Base-by-base conservation (phyloP, 1,140 invertebrate species). In the Neodiprion fabricii region DNA sequence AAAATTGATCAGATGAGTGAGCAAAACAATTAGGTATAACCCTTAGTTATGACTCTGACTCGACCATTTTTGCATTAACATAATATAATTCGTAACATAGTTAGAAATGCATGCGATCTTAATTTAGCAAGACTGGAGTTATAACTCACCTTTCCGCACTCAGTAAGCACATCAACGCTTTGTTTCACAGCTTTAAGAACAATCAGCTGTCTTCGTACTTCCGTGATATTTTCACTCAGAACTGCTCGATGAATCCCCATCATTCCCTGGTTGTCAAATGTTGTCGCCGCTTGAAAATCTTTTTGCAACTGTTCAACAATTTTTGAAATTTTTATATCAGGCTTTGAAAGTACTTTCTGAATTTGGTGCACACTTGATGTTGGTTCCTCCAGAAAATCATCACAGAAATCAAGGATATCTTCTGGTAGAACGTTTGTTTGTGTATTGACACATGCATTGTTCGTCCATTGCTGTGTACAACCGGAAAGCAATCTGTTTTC, bases 161-260 rank as follows among this genome's bases (percentile, higher is more conserved):
- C 11, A 1, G 80, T 81, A 7, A 10, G 65, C n/a, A 79, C 53
- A 68, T 85, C 82, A 1, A 85, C 70, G 68, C 72, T 68, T 50
- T 78, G 72, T 48, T 80, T 81, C 10, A 71, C 74, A 7, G 75
- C 74, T 71, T 79, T 65, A 11, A 85, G 74, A 47, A 85, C 61
- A 7, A 83, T 17, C 7, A 85, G 8, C 7, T 84, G 73, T 70
- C 80, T 83, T 49, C 80, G 65, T 10, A 85, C 76, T n/a, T 76
- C 67, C 3, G 65, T 50, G 0, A 80, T 3, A 7, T 79, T 75
- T 47, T 83, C 53, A 9, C 67, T 65, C 0, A 81, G 0, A 3
- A 86, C 80, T 12, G 84, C 84, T 47, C 67, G 81, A 67, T 87
- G 85, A 71, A 87, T 82, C 12, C 77, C 81, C 14, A 85, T 40